A percentile compares a stretch with the other conserved stretches of the same genome.
Conservation (phyloP, 2,888 invertebrate species). For the Drosophila putrida region DNA sequence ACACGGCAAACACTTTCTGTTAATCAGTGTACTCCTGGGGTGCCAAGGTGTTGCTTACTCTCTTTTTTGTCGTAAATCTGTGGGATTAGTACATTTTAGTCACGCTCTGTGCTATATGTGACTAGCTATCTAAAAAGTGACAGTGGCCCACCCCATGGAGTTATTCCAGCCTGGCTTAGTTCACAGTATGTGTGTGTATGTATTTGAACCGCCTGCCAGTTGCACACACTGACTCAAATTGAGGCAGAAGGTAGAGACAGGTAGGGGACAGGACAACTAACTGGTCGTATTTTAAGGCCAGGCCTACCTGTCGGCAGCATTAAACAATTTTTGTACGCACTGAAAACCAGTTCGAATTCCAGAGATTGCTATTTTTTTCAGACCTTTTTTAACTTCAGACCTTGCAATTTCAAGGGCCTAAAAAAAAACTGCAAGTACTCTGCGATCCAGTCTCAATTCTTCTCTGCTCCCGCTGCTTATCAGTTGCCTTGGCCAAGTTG, state of each 20-base stretch:
- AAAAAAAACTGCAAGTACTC: constrained; percentile 13
- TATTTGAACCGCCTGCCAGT: constrained; percentile 8
- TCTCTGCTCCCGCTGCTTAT: constrained; percentile 19
- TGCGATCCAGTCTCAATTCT: background rate
- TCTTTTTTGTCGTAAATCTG: constrained; percentile 10
- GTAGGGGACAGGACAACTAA: constrained; percentile 22
- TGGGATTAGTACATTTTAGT: constrained; percentile 32
- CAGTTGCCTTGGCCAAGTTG: constrained; percentile 41
- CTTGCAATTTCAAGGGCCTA: constrained; percentile 32
- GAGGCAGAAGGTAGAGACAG: constrained; percentile 8
- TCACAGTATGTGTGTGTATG: background rate
- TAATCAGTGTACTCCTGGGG: constrained; percentile 18
- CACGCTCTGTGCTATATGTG: constrained; percentile 38
- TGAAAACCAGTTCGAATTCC: constrained; percentile 40
- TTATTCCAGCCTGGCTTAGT: background rate
- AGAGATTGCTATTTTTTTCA: constrained; percentile 18
- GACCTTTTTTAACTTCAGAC: constrained; percentile 3
- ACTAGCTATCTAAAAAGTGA: constrained; percentile 45
- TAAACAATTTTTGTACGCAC: constrained; percentile 28
- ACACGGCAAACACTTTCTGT: constrained; percentile 28
- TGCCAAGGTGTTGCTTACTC: constrained; percentile 3
- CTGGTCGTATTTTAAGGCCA: constrained; percentile 8
- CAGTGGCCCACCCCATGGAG: constrained; percentile 29
- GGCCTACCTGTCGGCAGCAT: constrained; percentile 34
- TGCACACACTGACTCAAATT: background rate